Percentiles rank a stretch among this genome's conserved stretches.
phyloP scores from a whole-genome alignment of 2,113 vertebrate genomes.

The Odontophorus gujanensis region DNA sequence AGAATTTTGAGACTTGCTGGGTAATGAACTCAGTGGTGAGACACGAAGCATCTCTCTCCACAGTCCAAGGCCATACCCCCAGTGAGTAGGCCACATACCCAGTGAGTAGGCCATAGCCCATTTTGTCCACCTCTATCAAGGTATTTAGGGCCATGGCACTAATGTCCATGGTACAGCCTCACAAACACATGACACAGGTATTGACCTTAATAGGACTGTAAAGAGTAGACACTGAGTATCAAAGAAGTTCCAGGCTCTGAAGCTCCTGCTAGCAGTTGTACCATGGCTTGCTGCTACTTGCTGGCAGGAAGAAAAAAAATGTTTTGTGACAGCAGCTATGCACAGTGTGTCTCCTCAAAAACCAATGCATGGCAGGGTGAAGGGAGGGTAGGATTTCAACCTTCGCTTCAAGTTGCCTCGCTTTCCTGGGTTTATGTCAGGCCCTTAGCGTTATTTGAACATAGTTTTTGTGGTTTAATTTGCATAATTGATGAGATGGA shows the following conservation, averaged over 20 bases:
- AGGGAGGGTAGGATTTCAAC: conserved; percentile 51
- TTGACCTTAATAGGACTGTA: background rate
- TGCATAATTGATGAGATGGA: conserved; percentile 79
- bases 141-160: background rate
- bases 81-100: no score
- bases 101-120: accelerated
- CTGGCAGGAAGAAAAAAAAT: background rate
- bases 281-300: background rate
- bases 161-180: background rate
- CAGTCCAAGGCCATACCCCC: accelerated
- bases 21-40: background rate
- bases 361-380: background rate
- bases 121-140: background rate
- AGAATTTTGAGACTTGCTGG: background rate
- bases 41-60: background rate
- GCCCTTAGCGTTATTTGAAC: conserved; percentile 61
- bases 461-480: conserved; percentile 75
- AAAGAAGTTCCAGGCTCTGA: background rate
- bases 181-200: background rate
- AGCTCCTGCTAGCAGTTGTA: background rate
- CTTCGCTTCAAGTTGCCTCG: conserved; percentile 24
- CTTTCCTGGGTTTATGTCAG: conserved; percentile 69
- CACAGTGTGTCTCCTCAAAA: background rate
- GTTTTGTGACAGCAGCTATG: background rate
- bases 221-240: background rate